These are phyloP conservation scores for Tribolium freemani DNA, from an alignment of 2,888 invertebrate genomes.

Conservation along the genomic window DNA sequence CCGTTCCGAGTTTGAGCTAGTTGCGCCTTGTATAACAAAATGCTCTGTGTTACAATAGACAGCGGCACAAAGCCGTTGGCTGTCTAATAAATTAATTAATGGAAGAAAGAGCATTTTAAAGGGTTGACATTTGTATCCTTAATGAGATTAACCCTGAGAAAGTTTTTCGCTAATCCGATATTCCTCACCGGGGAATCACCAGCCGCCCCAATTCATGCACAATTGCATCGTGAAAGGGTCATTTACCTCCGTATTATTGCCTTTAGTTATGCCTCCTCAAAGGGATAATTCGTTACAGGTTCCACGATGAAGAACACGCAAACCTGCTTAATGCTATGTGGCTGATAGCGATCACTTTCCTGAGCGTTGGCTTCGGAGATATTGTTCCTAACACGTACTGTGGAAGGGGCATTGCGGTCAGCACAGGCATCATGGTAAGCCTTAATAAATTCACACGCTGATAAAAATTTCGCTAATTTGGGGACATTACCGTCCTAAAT, in stretches of 20 bases:
- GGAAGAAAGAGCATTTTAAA: conserved; percentile 19
- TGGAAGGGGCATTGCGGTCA: conserved; percentile 98
- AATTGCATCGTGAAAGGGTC: conserved; percentile 29
- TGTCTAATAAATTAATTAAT: conserved; percentile 21
- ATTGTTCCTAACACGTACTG: conserved; percentile 99
- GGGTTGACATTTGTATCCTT: conserved; percentile 16
- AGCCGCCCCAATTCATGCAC: conserved; percentile 15
- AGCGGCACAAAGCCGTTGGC: conserved; percentile 16
- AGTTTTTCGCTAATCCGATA: conserved; percentile 9
- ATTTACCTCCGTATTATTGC: conserved; percentile 16
- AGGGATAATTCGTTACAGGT: conserved; percentile 74
- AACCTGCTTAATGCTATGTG: conserved; percentile 99
- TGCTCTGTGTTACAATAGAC: conserved; percentile 3
- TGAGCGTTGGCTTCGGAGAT: conserved; percentile 99
- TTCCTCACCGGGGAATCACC: conserved; percentile 1
- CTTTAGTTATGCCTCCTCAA: conserved; percentile 26
- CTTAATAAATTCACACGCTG: conserved; percentile 37
- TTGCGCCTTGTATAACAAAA: neutral
- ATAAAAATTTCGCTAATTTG: conserved; percentile 13
- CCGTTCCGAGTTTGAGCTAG: no score
- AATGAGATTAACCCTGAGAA: conserved; percentile 7
- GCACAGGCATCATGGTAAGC: conserved; percentile 99
- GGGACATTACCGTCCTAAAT: conserved; percentile 3
- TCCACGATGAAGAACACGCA: conserved; percentile 98
- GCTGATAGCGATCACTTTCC: conserved; percentile 99